Percentiles rank a stretch among this genome's conserved stretches.
Conservation (phyloP, 2,888 invertebrate genomes). For the Clunio marinus region DNA sequence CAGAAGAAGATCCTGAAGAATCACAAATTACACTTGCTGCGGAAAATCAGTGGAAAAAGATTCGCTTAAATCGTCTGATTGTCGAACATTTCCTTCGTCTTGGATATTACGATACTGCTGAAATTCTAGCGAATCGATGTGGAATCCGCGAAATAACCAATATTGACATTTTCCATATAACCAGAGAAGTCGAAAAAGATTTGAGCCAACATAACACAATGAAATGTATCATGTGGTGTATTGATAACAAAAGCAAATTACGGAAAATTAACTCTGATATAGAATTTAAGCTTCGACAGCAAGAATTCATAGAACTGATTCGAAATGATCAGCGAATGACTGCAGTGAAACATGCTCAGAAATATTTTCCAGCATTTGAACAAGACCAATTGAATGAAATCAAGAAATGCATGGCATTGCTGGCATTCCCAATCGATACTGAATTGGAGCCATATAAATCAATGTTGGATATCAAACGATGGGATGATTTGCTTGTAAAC, state of each 20-base stretch:
- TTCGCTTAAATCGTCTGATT: conserved; percentile 89
- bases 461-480: conserved; percentile 64
- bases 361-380: conserved; percentile 83
- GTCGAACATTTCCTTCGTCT: conserved; percentile 93
- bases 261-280: conserved; percentile 90
- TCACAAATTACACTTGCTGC: conserved; percentile 49
- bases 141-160: conserved; percentile 85
- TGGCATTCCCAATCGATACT: conserved; percentile 87
- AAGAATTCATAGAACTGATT: conserved; percentile 92
- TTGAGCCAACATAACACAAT: conserved; percentile 74
- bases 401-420: conserved; percentile 90
- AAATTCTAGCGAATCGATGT: conserved; percentile 76
- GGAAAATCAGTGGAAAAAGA: conserved; percentile 50
- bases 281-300: conserved; percentile 78
- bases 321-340: conserved; percentile 79
- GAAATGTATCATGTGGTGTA: conserved; percentile 91
- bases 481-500: conserved; percentile 80
- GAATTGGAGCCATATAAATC: conserved; percentile 67
- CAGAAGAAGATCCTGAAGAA: conserved; percentile 43
- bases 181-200: conserved; percentile 82
- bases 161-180: conserved; percentile 83
- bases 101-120: conserved; percentile 93
- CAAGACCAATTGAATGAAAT: conserved; percentile 82
- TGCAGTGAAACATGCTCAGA: conserved; percentile 91
- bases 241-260: conserved; percentile 92